These are phyloP conservation scores for Tetramorium bicarinatum DNA, from an alignment of 2,888 invertebrate species.

Conservation along the genomic window DNA sequence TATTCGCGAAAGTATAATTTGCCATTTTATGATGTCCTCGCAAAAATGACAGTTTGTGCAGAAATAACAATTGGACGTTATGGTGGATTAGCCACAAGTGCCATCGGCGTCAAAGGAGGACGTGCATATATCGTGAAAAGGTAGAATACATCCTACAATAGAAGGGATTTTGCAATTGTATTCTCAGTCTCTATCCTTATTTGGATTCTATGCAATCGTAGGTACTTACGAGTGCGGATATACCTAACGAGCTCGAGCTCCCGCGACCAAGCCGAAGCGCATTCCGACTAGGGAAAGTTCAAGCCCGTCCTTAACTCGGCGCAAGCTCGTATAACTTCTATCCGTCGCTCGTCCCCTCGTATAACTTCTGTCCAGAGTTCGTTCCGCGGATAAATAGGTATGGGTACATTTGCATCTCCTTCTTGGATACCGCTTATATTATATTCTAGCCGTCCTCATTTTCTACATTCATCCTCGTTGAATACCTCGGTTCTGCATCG, in stretches of 20 bases:
- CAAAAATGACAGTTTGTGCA: background rate
- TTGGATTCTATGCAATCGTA: slow-evolving; percentile 57
- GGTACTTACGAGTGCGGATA: slow-evolving; percentile 58
- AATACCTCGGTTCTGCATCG: background rate
- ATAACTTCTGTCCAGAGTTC: slow-evolving; percentile 60
- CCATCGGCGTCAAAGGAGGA: slow-evolving; percentile 33
- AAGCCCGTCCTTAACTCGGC: slow-evolving; percentile 64
- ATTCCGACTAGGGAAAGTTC: slow-evolving; percentile 62
- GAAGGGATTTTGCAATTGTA: slow-evolving; percentile 50
- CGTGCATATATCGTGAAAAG: slow-evolving; percentile 33
- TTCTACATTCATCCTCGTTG: slow-evolving; percentile 7
- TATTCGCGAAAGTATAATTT: background rate
- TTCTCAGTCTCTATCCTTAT: slow-evolving; percentile 53
- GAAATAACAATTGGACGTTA: slow-evolving; percentile 17
- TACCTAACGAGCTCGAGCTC: slow-evolving; percentile 52
- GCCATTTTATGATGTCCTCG: background rate
- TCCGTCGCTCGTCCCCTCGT: slow-evolving; percentile 56
- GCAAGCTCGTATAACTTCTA: slow-evolving; percentile 59
- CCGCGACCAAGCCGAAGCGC: slow-evolving; percentile 40
- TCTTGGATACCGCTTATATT: slow-evolving; percentile 29
- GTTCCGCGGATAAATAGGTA: slow-evolving; percentile 58
- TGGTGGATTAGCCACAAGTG: slow-evolving; percentile 16
- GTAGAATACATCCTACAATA: slow-evolving; percentile 35
- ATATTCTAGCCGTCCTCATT: slow-evolving; percentile 27
- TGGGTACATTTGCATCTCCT: slow-evolving; percentile 54